These are phyloP conservation scores for Platycercus adscitus DNA, from an alignment of 2,113 vertebrate species.

Conservation along the genomic window DNA sequence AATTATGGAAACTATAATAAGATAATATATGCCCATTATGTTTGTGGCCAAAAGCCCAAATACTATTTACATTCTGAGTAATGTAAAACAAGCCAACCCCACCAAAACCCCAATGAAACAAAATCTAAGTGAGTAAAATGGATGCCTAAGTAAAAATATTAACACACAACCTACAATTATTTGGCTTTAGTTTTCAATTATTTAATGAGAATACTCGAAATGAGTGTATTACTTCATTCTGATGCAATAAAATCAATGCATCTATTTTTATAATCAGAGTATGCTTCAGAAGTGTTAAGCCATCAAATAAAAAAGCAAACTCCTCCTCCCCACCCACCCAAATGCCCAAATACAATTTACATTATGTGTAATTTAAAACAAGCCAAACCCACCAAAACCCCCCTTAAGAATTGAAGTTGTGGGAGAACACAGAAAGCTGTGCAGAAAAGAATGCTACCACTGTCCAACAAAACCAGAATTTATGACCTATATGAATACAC, in stretches of 20 bases:
- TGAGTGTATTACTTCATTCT: background rate
- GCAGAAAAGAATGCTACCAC: background rate
- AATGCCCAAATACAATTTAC: too few relatives aligned
- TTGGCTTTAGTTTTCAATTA: background rate
- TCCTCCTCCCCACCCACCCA: too few relatives aligned
- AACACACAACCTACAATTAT: background rate
- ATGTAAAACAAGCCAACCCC: background rate
- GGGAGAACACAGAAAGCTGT: background rate
- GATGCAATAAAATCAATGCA: background rate
- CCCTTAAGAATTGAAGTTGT: background rate
- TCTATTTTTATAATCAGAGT: background rate
- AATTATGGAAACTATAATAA: background rate
- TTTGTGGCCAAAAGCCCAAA: background rate
- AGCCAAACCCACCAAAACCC: too few relatives aligned
- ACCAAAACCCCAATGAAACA: rapidly evolving
- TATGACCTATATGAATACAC: background rate
- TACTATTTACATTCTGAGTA: too few relatives aligned
- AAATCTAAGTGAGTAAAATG: background rate
- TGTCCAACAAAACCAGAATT: background rate
- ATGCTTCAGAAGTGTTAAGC: background rate
- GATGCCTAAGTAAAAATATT: background rate
- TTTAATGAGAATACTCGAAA: background rate
- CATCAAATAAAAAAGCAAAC: background rate
- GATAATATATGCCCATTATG: background rate
- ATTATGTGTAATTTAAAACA: too few relatives aligned